Evolutionary conservation across 2,113 vertebrate species (phyloP), one percentile per base, ranked within the genome.

Genomic region (Neodontobutis hainanensis): DNA sequence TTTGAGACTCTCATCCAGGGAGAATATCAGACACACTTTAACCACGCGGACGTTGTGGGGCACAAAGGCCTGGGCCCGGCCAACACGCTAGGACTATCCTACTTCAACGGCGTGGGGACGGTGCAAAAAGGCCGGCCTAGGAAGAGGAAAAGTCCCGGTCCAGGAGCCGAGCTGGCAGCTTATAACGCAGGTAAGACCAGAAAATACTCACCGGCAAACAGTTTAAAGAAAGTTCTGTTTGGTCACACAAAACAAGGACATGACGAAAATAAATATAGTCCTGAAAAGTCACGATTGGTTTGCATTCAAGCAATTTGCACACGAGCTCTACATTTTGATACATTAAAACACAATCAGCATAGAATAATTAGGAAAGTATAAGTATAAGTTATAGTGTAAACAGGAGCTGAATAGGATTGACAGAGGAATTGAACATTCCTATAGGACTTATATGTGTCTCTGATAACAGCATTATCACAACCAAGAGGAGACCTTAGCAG

Each of bases 1-100:
- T 99, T 99, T 94, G 97, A 99, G 92, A 95, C 95, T 70, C 94
- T 99, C 78, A 94, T 99, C 81, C 97, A 98, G 89, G 97, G 96
- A 85, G 97, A 98, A 89, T 98, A 96, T 90, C 95, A 95, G 70
- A 92, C 94, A 62, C 96, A 97, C 80, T 98, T 97, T 93, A 96
- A 94, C 90, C 96, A 97, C 66, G 93, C 94, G 88, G 96, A 98
- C 75, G 95, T 95, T 73, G 95, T 93, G 4, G 88, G 95, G 5
- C 94, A 94, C 85, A 97, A 97, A 91, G 94, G 95, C 59, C 90
- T 97, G 83, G 94, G 95, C 61, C 92, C 94, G 83, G 92, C 95
- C 86, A 94, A 93, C 73, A 89, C 96, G 63, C 90, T 98, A 87
- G 96, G 96, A 92, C 94, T 98, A 91, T 95, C 97, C 78, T 99